Conservation (phyloP, 2,797 vertebrate genomes). For the Diglossa cyanea region DNA sequence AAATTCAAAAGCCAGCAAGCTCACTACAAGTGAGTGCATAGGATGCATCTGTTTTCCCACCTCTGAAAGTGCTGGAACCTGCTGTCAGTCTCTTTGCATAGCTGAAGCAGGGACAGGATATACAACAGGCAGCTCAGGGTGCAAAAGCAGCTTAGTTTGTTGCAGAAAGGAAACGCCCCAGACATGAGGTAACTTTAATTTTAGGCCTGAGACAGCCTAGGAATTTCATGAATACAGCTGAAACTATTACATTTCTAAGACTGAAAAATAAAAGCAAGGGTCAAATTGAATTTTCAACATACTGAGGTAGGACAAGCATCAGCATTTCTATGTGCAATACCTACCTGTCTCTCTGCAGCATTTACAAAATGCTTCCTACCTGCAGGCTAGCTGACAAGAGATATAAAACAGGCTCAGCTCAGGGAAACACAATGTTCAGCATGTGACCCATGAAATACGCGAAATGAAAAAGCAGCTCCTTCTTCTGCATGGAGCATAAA, state of each 20-base stretch:
- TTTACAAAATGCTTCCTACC: background rate
- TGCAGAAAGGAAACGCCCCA: constrained; percentile 1
- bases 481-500: background rate
- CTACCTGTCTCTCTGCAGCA: background rate
- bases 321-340: background rate
- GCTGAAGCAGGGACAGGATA: background rate
- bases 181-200: background rate
- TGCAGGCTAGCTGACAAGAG: background rate
- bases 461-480: background rate
- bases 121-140: background rate
- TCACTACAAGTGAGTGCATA: background rate
- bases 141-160: background rate
- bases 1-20: background rate
- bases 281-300: background rate
- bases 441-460: background rate
- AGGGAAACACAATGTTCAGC: background rate
- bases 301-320: background rate
- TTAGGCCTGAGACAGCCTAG: background rate
- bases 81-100: background rate
- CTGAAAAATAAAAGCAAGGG: background rate
- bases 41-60: background rate
- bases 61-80: background rate
- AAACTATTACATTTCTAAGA: background rate
- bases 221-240: background rate
- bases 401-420: background rate